phyloP scores from a whole-genome alignment of 2,888 invertebrate genomes.

The Apotomis turbidana region DNA sequence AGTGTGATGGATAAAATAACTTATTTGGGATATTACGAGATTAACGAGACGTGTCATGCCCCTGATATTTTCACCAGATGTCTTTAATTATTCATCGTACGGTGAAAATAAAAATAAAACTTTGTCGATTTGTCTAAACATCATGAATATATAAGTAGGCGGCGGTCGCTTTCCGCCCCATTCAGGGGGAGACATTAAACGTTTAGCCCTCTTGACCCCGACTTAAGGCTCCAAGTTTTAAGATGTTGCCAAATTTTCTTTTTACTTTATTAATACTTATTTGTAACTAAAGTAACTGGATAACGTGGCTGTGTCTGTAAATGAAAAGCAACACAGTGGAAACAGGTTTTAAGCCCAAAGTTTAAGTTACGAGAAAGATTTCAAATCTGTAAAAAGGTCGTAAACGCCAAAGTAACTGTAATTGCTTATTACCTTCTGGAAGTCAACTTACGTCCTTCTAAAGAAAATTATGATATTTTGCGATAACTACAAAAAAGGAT shows the following conservation, averaged over 20 bases:
- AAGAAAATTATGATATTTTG: too few relatives aligned
- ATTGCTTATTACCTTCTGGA: too few relatives aligned
- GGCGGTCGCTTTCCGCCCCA: conserved; percentile 49
- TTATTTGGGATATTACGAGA: too few relatives aligned
- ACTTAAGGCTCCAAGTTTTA: conserved; percentile 33
- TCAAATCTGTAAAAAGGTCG: too few relatives aligned
- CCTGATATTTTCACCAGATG: conserved; percentile 4
- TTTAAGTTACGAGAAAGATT: too few relatives aligned
- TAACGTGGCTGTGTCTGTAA: not conserved
- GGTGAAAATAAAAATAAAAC: conserved; percentile 56
- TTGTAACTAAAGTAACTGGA: not conserved
- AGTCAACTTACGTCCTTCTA: too few relatives aligned
- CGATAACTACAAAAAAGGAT: too few relatives aligned
- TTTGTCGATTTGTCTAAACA: conserved; percentile 64
- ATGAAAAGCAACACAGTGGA: too few relatives aligned
- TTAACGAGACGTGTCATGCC: too few relatives aligned
- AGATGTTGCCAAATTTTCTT: conserved; percentile 31
- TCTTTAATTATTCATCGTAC: conserved; percentile 37
- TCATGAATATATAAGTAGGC: conserved; percentile 63
- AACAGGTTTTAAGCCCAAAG: too few relatives aligned
- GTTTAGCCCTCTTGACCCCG: conserved; percentile 46
- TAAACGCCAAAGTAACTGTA: too few relatives aligned
- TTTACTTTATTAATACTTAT: conserved; percentile 34
- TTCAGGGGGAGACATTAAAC: conserved; percentile 62
- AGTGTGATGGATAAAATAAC: too few relatives aligned